A percentile compares a stretch with the other conserved stretches of the same genome.
phyloP scores from a whole-genome alignment of 2,888 invertebrate species.

The Digitonthophagus gazella region DNA sequence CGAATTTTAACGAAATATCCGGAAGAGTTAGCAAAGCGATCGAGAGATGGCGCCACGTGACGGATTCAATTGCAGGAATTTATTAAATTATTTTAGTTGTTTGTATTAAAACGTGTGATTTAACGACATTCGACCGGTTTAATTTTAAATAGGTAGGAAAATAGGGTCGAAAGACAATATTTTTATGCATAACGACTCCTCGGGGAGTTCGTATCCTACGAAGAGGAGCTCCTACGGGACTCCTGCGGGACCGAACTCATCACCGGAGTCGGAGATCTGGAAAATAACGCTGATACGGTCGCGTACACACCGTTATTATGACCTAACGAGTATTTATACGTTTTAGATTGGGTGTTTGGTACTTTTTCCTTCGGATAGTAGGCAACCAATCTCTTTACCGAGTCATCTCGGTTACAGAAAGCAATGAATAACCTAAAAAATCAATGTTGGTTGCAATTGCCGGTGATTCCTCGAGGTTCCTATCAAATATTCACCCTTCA shows the following conservation, averaged over 20 bases:
- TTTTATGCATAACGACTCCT: slow-evolving; percentile 5
- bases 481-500: neutral
- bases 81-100: neutral
- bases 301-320: slow-evolving; percentile 33
- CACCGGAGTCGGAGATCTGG: slow-evolving; percentile 51
- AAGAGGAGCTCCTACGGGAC: neutral
- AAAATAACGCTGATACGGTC: slow-evolving; percentile 52
- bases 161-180: neutral
- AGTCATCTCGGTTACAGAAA: too few species aligned
- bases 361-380: too few species aligned
- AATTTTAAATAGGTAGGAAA: neutral
- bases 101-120: too few species aligned
- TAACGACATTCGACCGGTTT: neutral
- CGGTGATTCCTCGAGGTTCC: neutral
- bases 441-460: too few species aligned
- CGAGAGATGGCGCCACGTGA: neutral
- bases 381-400: too few species aligned
- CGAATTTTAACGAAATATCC: too few species aligned
- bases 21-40: too few species aligned
- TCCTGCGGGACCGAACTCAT: slow-evolving; percentile 30
- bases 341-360: neutral
- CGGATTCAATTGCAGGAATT: neutral
- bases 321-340: neutral
- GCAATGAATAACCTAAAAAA: too few species aligned
- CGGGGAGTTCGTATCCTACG: neutral